Evolutionary conservation across 2,113 vertebrate species (phyloP), one percentile per base, ranked within the genome.

Genomic region (Myrmophylax atrothorax): DNA sequence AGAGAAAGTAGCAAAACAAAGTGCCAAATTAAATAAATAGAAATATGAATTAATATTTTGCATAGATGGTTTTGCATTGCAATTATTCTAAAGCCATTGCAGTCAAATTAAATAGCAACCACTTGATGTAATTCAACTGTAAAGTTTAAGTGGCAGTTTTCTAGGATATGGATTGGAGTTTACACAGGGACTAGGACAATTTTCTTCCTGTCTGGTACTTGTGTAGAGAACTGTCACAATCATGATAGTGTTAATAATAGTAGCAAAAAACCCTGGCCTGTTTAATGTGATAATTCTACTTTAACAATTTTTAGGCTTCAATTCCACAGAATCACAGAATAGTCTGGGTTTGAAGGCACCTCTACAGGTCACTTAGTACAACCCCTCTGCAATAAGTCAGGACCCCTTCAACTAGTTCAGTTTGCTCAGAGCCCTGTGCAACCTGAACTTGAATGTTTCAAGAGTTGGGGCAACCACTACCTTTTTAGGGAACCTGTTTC

Each of bases 11-110:
- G 90, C 23, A 93, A 92, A 95, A 74, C 33, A 94, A 96, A 88
- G 77, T 93, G 88, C 89, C 94, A 96, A 66, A 84, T 42, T 35
- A 95, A 92, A 84, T 94, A 96, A 85, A 95, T 96, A 95, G 96
- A 89, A 92, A 69, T 60, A 67, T 81, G 42, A 74, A 94, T 94
- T 95, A 77, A 70, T 93, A 50, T 69, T 92, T 95, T 92, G 50
- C 35, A 44, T 70, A 59, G 64, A 64, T 81, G 35, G 33, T 18
- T 94, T 97, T 94, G 66, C 93, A 62, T 7, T 76, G 40, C 56
- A 73, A 56, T 73, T 85, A 44, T 58, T 80, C 70, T 86, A 77
- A 88, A 90, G 47, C 26, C 42, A 59, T 73, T 77, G 10, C 64
- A 76, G 35, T 77, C 8, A 91, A 90, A 96, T 85, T 87, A 80